These are phyloP conservation scores for Elachura formosa DNA, from an alignment of 2,113 vertebrate genomes.

Conservation along the genomic window DNA sequence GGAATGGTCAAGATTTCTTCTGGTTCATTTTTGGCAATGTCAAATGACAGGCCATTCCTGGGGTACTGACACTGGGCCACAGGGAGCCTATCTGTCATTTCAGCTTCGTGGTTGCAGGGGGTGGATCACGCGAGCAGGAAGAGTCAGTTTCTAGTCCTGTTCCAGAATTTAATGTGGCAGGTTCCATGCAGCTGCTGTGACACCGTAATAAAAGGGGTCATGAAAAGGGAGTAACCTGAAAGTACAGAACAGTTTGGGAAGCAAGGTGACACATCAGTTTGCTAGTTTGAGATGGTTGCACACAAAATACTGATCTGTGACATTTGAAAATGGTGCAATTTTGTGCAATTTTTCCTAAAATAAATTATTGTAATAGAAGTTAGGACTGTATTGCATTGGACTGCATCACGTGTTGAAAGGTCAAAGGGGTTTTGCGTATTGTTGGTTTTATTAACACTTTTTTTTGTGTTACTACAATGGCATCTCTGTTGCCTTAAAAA, in stretches of 20 bases:
- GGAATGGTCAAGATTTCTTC: not conserved
- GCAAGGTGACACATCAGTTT: not conserved
- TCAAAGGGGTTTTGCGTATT: not conserved
- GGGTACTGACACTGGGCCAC: not conserved
- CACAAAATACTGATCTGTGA: not conserved
- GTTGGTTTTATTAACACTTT: not conserved
- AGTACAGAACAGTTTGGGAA: not conserved
- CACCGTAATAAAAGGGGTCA: not conserved
- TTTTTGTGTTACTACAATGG: not conserved
- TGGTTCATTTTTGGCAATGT: not conserved
- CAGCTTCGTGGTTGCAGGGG: not conserved
- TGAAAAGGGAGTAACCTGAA: not conserved
- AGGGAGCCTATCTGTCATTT: not conserved
- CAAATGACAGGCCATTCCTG: not conserved
- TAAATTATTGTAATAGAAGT: not conserved
- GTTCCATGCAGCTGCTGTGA: not conserved
- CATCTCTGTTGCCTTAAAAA: not conserved
- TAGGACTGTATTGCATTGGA: not conserved
- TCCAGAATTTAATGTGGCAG: not conserved
- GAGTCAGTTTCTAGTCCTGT: not conserved
- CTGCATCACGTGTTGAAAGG: not conserved
- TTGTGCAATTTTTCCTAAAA: not conserved
- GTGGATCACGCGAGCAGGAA: not conserved
- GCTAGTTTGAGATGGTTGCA: not conserved
- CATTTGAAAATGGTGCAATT: not conserved